Conservation (phyloP, 1,140 invertebrate genomes). For the Drosophila truncata region DNA sequence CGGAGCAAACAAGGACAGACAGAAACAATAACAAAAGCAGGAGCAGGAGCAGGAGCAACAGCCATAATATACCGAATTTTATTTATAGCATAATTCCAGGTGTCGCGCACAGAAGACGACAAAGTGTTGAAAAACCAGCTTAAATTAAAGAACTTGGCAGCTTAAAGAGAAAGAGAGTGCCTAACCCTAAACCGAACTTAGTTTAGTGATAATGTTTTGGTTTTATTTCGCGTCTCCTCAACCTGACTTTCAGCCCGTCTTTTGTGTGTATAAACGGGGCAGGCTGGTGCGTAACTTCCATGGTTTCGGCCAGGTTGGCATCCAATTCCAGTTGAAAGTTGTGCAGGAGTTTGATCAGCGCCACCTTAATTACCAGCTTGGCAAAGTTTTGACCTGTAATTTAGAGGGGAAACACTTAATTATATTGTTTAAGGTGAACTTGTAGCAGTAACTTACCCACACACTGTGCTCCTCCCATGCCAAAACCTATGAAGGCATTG, state of each 20-base stretch:
- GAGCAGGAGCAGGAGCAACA: neutral
- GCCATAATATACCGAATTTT: constrained; percentile 65
- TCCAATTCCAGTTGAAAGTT: constrained; percentile 66
- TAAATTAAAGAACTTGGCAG: constrained; percentile 40
- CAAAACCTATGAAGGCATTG: constrained; percentile 58
- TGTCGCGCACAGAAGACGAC: constrained; percentile 45
- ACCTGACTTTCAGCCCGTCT: constrained; percentile 63
- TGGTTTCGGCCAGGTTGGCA: neutral
- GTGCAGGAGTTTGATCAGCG: constrained; percentile 65
- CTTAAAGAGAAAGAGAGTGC: neutral
- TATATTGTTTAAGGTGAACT: neutral
- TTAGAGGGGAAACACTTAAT: neutral
- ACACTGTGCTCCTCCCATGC: constrained; percentile 67
- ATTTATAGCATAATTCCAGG: constrained; percentile 81
- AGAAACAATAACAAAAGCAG: constrained; percentile 25
- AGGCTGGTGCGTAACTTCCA: constrained; percentile 66
- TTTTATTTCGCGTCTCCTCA: constrained; percentile 66
- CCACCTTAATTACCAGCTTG: constrained; percentile 73
- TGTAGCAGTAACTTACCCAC: constrained; percentile 55
- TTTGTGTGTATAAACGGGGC: constrained; percentile 63
- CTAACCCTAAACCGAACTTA: constrained; percentile 19
- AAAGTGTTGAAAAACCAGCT: constrained; percentile 57
- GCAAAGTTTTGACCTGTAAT: constrained; percentile 74
- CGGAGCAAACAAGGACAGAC: constrained; percentile 63
- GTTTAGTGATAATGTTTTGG: constrained; percentile 40